Evolutionary conservation across 2,113 vertebrate species (phyloP), one percentile per base, ranked within the genome.

Genomic region (Onychorhynchus coronatus): DNA sequence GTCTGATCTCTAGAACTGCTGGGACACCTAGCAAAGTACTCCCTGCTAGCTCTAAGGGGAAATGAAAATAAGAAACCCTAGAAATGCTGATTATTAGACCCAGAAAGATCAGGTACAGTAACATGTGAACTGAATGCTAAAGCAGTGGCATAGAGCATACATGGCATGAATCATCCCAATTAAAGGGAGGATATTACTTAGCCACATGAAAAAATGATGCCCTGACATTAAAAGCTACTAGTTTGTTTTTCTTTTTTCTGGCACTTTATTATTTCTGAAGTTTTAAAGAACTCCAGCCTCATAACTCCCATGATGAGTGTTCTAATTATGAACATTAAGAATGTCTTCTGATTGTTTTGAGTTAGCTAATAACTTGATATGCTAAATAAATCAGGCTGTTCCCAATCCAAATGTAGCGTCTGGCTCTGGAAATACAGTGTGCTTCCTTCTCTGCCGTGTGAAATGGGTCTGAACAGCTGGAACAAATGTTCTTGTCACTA

Each of bases 301-400:
- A 0, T 83, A 94, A 49, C 81, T 95, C 81, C 95, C 61, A 68
- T 11, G 56, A 95, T 95, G 58, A 89, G 83, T 67, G 76, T 84
- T 96, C 95, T 96, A 96, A 97, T 97, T 96, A 97, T 89, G 89
- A 95, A 77, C 91, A 93, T 95, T 95, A 91, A 71, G 65, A 95
- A 94, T 86, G 52, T 76, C 80, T 95, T 92, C 72, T 85, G 94
- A 96, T 94, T 97, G 88, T 97, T 97, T 97, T 93, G 86, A 94
- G 85, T 96, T 81, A 84, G 58, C 85, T 97, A 94, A 95, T 97
- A 82, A 73, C 78, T 90, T 91, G 72, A 92, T 77, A 66, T 77
- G 61, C 89, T 93, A 94, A 97, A 97, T 96, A 96, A 89, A 97
- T 93, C 91, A 84, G 85, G 65, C n/a, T 35, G 35, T 39, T 92